Conservation (phyloP, 2,888 invertebrate species). For the Choristoneura rosaceana region DNA sequence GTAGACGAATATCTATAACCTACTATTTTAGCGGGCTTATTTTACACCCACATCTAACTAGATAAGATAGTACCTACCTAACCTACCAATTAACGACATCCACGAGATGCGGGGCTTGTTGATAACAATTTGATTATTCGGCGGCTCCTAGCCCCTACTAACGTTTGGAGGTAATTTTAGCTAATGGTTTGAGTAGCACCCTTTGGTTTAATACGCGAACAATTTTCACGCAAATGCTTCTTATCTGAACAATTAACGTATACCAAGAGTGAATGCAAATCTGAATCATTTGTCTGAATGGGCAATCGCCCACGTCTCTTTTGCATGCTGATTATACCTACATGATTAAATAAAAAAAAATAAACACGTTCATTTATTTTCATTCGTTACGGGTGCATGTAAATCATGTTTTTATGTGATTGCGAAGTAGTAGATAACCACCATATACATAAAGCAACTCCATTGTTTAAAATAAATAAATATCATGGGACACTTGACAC, state of each 20-base stretch:
- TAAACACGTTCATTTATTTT: background rate
- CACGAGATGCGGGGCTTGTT: slow-evolving; percentile 58
- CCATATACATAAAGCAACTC: no score
- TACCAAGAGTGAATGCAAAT: background rate
- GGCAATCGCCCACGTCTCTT: background rate
- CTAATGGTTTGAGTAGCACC: slow-evolving; percentile 64
- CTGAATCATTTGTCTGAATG: slow-evolving; percentile 1
- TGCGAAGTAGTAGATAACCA: no score
- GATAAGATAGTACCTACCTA: background rate
- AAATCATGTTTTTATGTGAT: background rate
- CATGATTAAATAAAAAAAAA: background rate
- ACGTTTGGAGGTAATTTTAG: slow-evolving; percentile 63
- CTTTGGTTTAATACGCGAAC: slow-evolving; percentile 63
- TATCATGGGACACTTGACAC: no score
- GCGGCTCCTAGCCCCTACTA: slow-evolving; percentile 47
- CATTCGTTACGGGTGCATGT: background rate
- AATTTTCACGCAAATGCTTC: slow-evolving; percentile 64
- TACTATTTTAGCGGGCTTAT: no score
- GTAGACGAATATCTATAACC: no score
- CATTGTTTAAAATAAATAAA: no score
- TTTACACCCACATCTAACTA: no score
- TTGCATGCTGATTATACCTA: background rate
- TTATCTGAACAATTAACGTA: slow-evolving; percentile 36
- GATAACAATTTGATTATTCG: slow-evolving; percentile 74
- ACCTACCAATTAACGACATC: slow-evolving; percentile 47